Percentiles rank a stretch among this genome's conserved stretches.
Evolutionary conservation across 53 echinoderm and acorn worm species (phyloP).

Genomic region (Apostichopus leukothele): DNA sequence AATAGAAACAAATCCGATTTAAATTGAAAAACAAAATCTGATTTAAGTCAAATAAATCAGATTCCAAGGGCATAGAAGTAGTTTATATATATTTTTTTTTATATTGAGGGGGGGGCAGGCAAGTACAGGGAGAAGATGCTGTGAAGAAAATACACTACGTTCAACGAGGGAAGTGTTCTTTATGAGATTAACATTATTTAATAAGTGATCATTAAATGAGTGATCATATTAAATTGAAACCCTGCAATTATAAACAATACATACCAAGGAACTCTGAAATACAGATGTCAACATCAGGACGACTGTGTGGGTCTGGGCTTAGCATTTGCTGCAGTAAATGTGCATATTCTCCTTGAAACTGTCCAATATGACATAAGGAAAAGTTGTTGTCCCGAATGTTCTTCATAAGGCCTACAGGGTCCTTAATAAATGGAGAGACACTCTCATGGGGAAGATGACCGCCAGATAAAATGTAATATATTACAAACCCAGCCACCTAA

Average conservation of each 20-base stretch:
- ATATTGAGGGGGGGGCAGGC: too few relatives aligned
- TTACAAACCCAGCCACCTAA: constrained; percentile 25
- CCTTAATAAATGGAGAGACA: constrained; percentile 7
- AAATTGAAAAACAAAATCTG: too few relatives aligned
- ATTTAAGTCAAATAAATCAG: too few relatives aligned
- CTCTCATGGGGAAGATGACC: constrained; percentile 41
- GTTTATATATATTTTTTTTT: too few relatives aligned
- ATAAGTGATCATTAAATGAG: too few relatives aligned
- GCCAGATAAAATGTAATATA: constrained; percentile 19
- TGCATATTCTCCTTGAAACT: neutral
- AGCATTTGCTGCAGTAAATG: constrained; percentile 21
- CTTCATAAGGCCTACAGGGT: constrained; percentile 34
- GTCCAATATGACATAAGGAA: neutral
- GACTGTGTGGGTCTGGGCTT: neutral
- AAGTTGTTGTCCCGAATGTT: constrained; percentile 28
- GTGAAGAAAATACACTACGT: too few relatives aligned
- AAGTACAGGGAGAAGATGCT: too few relatives aligned
- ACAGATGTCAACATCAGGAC: constrained; percentile 11
- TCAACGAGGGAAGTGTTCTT: too few relatives aligned
- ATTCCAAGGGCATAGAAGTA: too few relatives aligned
- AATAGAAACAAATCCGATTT: too few relatives aligned
- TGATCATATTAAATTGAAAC: too few relatives aligned
- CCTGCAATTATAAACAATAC: neutral
- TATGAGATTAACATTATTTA: too few relatives aligned
- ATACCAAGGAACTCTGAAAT: constrained; percentile 9